Base-by-base conservation (phyloP, 1,140 invertebrate genomes). In the Heterodera carotae region DNA sequence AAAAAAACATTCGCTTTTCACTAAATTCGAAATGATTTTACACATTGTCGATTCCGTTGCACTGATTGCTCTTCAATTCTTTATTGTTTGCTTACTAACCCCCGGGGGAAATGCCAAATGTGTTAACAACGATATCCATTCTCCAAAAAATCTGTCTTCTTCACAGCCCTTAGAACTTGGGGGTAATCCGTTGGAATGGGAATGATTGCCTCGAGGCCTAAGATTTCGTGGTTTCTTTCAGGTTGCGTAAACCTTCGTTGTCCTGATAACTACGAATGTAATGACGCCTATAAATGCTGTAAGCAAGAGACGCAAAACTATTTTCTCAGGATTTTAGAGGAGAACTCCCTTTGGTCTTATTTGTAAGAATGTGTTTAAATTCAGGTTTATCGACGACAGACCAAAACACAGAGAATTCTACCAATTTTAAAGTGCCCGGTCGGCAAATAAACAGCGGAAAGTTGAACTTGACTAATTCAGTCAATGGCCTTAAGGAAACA, bases 221-320 rank as follows among this genome's bases (percentile, higher is more conserved):
- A 7, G 15, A 53, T 1, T 18, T 12, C 48, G 18, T 22, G 12
- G 12, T 53, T 10, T 29, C n/a, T 64, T 31, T 29, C 33, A 74
- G 71, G 33, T 34, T 74, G 71, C 64, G 56, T 74, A 0, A 74
- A 74, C 39, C 0, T 22, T 29, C 59, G 64, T 8, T 74, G 71
- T 33, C 71, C 71, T 1, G 71, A 74, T 2, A 12, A 25, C 18
- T 74, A 74, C 25, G 71, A 74, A 31, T 74, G 71, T 8, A 74
- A 56, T 15, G 29, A 2, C 3, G n/a, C 39, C 29, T 56, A 74
- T 15, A 74, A 74, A 76, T 76, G 75, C 68, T 76, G 75, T 76
- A 67, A 68, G 4, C 39, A 12, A 27, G 22, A 12, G 22, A 22
- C 22, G 8, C 62, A 31, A 66, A 66, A 18, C 27, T 4, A n/a